Conservation (phyloP, 2,888 invertebrate species). For the Itoplectis maculator region DNA sequence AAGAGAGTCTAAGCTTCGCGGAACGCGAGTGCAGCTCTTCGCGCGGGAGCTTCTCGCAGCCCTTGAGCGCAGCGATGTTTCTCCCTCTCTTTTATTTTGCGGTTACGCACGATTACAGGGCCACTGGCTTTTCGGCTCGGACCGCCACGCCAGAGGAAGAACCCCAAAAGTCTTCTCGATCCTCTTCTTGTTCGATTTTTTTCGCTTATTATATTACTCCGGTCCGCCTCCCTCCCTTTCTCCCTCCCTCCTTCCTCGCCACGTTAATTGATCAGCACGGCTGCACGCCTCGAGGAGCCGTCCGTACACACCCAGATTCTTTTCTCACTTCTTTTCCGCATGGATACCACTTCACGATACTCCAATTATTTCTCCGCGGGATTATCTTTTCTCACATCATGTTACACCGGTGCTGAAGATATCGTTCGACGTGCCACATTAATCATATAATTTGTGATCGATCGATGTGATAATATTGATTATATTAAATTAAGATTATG, state of each 20-base stretch:
- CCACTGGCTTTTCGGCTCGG: slow-evolving; percentile 48
- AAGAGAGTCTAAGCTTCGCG: slow-evolving; percentile 43
- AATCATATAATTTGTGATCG: neutral
- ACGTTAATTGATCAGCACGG: slow-evolving; percentile 66
- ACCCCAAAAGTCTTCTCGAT: slow-evolving; percentile 50
- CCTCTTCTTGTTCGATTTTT: slow-evolving; percentile 31
- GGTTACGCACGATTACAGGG: slow-evolving; percentile 67
- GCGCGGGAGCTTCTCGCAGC: slow-evolving; percentile 59
- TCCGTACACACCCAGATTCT: slow-evolving; percentile 38
- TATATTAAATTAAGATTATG: neutral
- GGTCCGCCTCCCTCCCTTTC: slow-evolving; percentile 49
- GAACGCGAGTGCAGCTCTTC: slow-evolving; percentile 52
- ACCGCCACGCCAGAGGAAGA: slow-evolving; percentile 44
- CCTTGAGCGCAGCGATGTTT: slow-evolving; percentile 31
- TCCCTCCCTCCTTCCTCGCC: slow-evolving; percentile 53
- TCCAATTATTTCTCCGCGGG: neutral
- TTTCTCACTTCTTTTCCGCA: slow-evolving; percentile 23
- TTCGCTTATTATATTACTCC: slow-evolving; percentile 64
- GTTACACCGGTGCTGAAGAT: neutral
- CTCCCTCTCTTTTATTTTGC: slow-evolving; percentile 49
- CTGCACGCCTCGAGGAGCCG: slow-evolving; percentile 57
- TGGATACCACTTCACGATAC: slow-evolving; percentile 6
- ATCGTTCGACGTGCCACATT: neutral
- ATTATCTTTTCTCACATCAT: neutral
- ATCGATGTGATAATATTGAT: neutral